Evolutionary conservation across 1,140 invertebrate genomes (phyloP).

Genomic region (Coptotermes formosanus): DNA sequence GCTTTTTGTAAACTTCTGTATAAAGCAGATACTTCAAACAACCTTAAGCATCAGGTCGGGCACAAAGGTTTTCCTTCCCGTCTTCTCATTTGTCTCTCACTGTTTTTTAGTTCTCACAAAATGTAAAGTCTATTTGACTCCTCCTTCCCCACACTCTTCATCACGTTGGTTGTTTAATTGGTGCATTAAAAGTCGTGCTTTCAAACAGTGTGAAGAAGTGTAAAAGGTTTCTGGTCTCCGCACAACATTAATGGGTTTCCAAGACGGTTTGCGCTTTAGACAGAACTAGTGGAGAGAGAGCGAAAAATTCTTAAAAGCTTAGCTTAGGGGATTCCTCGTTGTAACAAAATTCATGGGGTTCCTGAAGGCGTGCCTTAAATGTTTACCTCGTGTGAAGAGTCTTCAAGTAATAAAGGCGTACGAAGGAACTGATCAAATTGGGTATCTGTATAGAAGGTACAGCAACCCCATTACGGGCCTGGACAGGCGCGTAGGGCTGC

Average conservation of each 20-base stretch:
- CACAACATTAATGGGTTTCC: background rate
- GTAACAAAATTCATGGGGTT: background rate
- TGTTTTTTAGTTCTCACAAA: background rate
- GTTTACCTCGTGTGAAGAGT: too few species aligned
- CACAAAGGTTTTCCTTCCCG: background rate
- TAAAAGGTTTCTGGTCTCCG: background rate
- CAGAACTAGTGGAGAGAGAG: background rate
- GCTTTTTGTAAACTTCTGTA: background rate
- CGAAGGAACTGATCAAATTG: too few species aligned
- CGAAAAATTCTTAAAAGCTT: slow-evolving; percentile 6
- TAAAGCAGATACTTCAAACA: background rate
- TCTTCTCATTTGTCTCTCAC: background rate
- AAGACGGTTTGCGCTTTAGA: background rate
- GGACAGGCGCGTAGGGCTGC: too few species aligned
- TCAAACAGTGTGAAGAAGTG: slow-evolving; percentile 15
- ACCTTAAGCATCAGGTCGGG: background rate
- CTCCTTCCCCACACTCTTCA: background rate
- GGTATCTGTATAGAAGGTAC: too few species aligned
- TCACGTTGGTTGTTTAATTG: slow-evolving; percentile 8
- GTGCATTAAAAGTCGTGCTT: slow-evolving; percentile 16
- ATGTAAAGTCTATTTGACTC: background rate
- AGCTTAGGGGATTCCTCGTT: background rate
- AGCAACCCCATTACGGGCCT: too few species aligned
- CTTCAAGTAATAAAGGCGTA: too few species aligned
- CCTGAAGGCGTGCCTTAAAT: too few species aligned